Evolutionary conservation across 2,797 vertebrate genomes (phyloP).

Genomic region (Caiman crocodilus): DNA sequence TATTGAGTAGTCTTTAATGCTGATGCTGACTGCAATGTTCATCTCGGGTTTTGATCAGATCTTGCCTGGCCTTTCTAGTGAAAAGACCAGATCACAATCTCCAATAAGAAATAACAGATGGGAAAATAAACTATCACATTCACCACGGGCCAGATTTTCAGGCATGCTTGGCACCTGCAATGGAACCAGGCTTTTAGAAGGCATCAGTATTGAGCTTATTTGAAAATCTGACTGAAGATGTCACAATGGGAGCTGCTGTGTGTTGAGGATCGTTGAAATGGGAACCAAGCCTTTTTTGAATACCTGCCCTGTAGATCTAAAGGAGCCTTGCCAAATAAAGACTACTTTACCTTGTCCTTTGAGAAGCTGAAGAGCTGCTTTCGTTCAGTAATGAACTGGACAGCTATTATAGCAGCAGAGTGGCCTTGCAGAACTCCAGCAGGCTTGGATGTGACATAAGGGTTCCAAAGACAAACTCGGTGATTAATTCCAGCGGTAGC

Average conservation of each 20-base stretch:
- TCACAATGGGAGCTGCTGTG: background rate
- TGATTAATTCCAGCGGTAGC: constrained; percentile 88
- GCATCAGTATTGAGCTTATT: background rate
- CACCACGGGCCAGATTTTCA: background rate
- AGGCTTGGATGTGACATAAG: constrained; percentile 85
- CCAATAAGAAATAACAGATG: background rate
- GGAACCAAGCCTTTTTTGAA: background rate
- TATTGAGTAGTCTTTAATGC: background rate
- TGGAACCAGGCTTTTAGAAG: background rate
- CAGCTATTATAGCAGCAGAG: constrained; percentile 79
- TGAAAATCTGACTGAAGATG: background rate
- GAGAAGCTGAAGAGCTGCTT: constrained; percentile 89
- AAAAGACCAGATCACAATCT: background rate
- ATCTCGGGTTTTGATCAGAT: background rate
- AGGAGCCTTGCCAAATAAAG: background rate
- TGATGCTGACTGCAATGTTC: background rate
- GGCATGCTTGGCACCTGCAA: background rate
- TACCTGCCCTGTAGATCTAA: background rate
- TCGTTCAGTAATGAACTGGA: constrained; percentile 83
- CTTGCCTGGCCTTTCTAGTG: constrained; percentile 4
- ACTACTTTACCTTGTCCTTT: constrained; percentile 84
- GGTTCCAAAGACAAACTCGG: constrained; percentile 89
- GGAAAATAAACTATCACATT: background rate
- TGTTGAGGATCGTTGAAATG: background rate
- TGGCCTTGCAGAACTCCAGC: constrained; percentile 83